Evolutionary conservation across 2,113 vertebrate genomes (phyloP), one percentile per base, ranked within the genome.

Genomic region (Benthochromis sp.): DNA sequence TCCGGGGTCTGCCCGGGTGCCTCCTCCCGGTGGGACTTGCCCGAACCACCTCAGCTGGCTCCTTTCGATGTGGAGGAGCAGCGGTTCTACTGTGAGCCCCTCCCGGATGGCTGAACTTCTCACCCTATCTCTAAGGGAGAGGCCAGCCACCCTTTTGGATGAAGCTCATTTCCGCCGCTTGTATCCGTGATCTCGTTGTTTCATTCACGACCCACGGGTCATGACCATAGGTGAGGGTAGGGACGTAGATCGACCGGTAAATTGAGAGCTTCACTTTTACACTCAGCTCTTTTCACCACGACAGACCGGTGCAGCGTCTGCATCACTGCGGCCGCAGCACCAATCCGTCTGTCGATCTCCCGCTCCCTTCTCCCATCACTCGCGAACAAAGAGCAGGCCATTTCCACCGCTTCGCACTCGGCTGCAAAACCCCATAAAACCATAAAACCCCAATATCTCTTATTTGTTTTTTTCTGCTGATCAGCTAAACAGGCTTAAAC

Each of bases 171-270:
- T 54, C 53, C 2, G 10, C n/a, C 2, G 3, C 52, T 54, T 54
- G n/a, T 12, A 54, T 2, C 52, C 3, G n/a, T 0, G 0, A 54
- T 24, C 53, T 12, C 10, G 3, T 12, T 21, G 6, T 54, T 54
- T 54, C 52, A 12, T 0, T 21, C 52, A 54, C n/a, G 3, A 21
- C 50, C 0, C 52, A 6, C 5, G 1, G 0, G 9, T 54, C 3
- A 0, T 21, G 6, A 1, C n/a, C 0, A 4, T 12, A 54, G 52
- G 53, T 3, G n/a, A 54, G 53, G 53, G 53, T 54, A 0, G 1
- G 53, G 53, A 54, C 1, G n/a, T 4, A 54, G 2, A 54, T 24
- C 1, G 10, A 3, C 10, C 21, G 1, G 53, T 7, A 4, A 54
- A 54, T 54, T 2, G 1, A 54, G 2, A 54, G 53, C 53, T 55